Conservation (phyloP, 2,113 vertebrate genomes). For the Gila orcuttii region DNA sequence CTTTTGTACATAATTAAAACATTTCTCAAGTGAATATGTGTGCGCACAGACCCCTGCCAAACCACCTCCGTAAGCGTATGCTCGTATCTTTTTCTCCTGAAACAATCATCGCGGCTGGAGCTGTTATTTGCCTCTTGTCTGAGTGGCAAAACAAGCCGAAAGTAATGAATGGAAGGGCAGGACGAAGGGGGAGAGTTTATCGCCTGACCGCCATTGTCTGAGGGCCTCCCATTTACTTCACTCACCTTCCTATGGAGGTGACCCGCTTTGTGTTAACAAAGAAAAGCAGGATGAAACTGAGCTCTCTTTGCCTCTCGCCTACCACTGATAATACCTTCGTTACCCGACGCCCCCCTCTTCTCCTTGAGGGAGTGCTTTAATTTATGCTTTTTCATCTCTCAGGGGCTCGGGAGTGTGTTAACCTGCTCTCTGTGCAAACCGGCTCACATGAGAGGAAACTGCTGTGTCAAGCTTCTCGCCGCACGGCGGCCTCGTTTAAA, state of each 20-base stretch:
- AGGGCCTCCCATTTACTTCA: slow-evolving; percentile 71
- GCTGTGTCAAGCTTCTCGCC: slow-evolving; percentile 68
- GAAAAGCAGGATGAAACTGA: slow-evolving; percentile 76
- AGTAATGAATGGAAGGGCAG: slow-evolving; percentile 61
- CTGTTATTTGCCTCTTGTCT: slow-evolving; percentile 54
- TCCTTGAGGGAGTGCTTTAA: slow-evolving; percentile 74
- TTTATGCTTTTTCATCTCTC: slow-evolving; percentile 78
- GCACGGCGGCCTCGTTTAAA: slow-evolving; percentile 45
- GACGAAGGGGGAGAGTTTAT: slow-evolving; percentile 73
- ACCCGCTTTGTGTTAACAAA: slow-evolving; percentile 80
- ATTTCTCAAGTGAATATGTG: slow-evolving; percentile 79
- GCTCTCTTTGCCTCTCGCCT: slow-evolving; percentile 69
- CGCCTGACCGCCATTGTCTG: slow-evolving; percentile 70
- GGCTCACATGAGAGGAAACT: slow-evolving; percentile 65
- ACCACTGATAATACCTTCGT: slow-evolving; percentile 70
- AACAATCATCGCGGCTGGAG: slow-evolving; percentile 55
- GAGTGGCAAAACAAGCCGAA: slow-evolving; percentile 58
- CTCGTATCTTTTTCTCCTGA: slow-evolving; percentile 49
- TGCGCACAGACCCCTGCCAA: slow-evolving; percentile 1
- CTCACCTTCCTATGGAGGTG: slow-evolving; percentile 74
- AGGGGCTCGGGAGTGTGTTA: slow-evolving; percentile 67
- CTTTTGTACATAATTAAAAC: slow-evolving; percentile 80
- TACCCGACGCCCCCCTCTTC: slow-evolving; percentile 69
- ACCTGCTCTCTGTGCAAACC: slow-evolving; percentile 67
- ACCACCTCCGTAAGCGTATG: slow-evolving; percentile 47